These are phyloP conservation scores for Seriola quinqueradiata DNA, from an alignment of 2,113 vertebrate species.

Conservation along the genomic window DNA sequence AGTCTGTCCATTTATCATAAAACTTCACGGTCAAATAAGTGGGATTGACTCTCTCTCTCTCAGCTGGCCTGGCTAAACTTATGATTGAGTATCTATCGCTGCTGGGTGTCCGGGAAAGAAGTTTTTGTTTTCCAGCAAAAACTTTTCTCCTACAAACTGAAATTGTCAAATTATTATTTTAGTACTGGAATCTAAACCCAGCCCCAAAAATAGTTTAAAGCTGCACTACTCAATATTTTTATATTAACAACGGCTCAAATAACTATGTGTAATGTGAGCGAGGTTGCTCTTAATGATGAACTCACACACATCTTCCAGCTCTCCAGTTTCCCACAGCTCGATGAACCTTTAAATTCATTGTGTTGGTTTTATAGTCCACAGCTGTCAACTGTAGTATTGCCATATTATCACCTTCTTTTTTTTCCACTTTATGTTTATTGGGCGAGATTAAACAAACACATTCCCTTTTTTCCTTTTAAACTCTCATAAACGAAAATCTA, in stretches of 20 bases:
- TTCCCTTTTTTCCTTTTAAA: no score
- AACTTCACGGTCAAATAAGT: slow-evolving; percentile 50
- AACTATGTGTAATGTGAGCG: no score
- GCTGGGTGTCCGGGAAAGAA: slow-evolving; percentile 7
- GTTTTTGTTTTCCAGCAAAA: slow-evolving; percentile 3
- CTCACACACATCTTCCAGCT: no score
- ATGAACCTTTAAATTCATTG: no score
- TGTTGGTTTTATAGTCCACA: no score
- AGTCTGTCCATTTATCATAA: slow-evolving; percentile 56
- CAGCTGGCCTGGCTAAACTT: slow-evolving; percentile 30
- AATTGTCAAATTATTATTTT: not conserved
- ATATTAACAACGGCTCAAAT: not conserved
- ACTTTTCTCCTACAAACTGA: not conserved
- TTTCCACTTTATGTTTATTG: no score
- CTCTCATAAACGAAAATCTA: no score
- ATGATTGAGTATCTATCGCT: slow-evolving; percentile 14
- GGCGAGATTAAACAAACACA: no score
- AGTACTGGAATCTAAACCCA: not conserved
- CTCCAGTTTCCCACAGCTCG: no score
- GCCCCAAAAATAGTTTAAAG: not conserved
- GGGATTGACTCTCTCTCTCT: slow-evolving; percentile 43
- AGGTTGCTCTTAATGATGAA: no score
- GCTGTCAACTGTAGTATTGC: no score
- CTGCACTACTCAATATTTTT: not conserved
- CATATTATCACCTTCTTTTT: no score